Evolutionary conservation across 2,113 vertebrate genomes (phyloP).

Genomic region (Micronisus gabar): DNA sequence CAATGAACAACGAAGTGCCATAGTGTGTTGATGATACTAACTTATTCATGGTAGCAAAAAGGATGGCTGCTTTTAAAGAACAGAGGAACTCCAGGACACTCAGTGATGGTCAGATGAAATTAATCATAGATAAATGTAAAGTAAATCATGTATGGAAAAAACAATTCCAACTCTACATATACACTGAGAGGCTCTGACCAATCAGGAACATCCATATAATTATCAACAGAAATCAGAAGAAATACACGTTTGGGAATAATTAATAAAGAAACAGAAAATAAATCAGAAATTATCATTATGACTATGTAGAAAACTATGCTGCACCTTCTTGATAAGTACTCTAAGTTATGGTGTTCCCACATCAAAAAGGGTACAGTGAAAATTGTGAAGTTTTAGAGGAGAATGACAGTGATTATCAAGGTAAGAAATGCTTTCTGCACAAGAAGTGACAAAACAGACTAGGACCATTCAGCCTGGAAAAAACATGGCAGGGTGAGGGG

Average conservation of each 20-base stretch:
- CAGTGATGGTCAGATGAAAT: background rate
- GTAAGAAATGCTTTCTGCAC: background rate
- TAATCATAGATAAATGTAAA: background rate
- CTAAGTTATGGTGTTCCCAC: background rate
- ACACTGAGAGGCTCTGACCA: background rate
- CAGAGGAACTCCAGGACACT: background rate
- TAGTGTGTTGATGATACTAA: background rate
- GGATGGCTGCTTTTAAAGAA: background rate
- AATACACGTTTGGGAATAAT: background rate
- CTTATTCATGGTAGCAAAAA: background rate
- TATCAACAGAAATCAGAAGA: background rate
- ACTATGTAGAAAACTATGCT: background rate
- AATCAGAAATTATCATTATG: background rate
- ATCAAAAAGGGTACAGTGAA: background rate
- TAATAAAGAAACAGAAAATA: background rate
- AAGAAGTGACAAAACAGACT: background rate
- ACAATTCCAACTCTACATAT: background rate
- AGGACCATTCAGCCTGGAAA: background rate
- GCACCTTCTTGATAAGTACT: background rate
- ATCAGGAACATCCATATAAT: background rate
- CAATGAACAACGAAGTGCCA: background rate
- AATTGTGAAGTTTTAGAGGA: background rate
- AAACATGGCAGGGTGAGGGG: background rate
- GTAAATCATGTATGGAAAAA: background rate
- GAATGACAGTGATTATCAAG: background rate